These are phyloP conservation scores for Halcyon senegalensis DNA, from an alignment of 2,113 vertebrate species.

Conservation along the genomic window DNA sequence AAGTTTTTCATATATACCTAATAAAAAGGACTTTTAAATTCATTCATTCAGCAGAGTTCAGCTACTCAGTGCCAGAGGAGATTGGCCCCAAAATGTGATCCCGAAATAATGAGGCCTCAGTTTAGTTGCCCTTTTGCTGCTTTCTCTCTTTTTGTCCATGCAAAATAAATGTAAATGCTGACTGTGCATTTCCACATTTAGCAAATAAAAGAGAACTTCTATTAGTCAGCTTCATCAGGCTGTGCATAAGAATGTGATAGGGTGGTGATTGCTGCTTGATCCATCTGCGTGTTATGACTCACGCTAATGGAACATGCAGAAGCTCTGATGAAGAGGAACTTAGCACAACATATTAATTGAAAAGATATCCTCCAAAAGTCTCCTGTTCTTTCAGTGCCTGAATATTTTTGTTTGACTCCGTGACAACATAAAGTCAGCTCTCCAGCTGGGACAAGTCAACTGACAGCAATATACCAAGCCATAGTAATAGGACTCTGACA, in stretches of 20 bases:
- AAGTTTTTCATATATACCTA: neutral
- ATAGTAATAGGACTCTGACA: neutral
- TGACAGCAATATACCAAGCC: neutral
- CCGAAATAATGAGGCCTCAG: constrained; percentile 13
- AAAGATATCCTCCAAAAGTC: neutral
- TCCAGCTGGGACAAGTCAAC: neutral
- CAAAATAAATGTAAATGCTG: neutral
- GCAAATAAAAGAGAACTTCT: neutral
- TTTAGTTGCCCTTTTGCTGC: neutral
- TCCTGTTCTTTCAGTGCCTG: fast-evolving
- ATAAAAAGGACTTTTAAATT: neutral
- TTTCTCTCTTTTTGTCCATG: neutral
- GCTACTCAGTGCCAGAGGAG: neutral
- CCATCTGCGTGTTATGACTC: neutral
- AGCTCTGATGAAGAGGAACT: neutral
- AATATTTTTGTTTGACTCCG: neutral
- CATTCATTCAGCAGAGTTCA: constrained; percentile 4
- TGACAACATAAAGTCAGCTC: neutral
- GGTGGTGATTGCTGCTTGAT: neutral
- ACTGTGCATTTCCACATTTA: neutral
- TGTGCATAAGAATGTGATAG: neutral
- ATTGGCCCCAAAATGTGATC: neutral
- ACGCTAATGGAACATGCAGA: neutral
- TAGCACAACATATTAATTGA: neutral
- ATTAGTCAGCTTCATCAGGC: neutral